Evolutionary conservation across 2,888 invertebrate species (phyloP), one percentile per base, ranked within the genome.

Genomic region (Desoria tigrina): DNA sequence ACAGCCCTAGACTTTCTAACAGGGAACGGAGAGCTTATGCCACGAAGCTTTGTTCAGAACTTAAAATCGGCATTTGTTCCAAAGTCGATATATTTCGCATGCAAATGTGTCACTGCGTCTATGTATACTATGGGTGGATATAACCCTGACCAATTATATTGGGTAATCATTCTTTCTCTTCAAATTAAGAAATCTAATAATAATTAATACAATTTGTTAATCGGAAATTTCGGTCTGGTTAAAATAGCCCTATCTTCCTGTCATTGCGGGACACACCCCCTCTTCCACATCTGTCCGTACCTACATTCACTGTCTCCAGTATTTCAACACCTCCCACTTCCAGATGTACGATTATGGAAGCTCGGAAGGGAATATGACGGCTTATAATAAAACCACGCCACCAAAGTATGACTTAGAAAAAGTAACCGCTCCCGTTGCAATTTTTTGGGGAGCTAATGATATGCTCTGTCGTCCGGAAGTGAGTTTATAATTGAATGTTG

Each of bases 381-480:
- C 18, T 6, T 68, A 68, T 55, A 49, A 39, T 7, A 24, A 45
- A 42, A 14, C 51, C 1, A 56, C 51, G 27, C 68, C 68, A 1
- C 61, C 61, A n/a, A 32, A 45, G 14, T 68, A 68, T 42, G 64
- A 68, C 39, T 39, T 68, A 54, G 66, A 58, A 2, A 64, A 66
- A 26, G 61, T 66, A 39, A 49, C 23, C 26, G 55, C 59, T 42
- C 69, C 69, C 16, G 57, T 63, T 18, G 66, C 63, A 9, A 69
- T 69, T 18, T 64, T 66, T 24, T 66, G 61, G 2, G 69, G 66
- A 11, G 24, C 28, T 32, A 27, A 51, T 53, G 50, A 59, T 28
- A n/a, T 59, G 11, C 18, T 59, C 11, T 59, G 59, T 28, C 3
- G 32, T 11, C 45, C 59, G 7, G 49, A 49, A 27, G 45, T 42